Conservation (phyloP, 2,888 invertebrate genomes). For the Azorinus chamasolen region DNA sequence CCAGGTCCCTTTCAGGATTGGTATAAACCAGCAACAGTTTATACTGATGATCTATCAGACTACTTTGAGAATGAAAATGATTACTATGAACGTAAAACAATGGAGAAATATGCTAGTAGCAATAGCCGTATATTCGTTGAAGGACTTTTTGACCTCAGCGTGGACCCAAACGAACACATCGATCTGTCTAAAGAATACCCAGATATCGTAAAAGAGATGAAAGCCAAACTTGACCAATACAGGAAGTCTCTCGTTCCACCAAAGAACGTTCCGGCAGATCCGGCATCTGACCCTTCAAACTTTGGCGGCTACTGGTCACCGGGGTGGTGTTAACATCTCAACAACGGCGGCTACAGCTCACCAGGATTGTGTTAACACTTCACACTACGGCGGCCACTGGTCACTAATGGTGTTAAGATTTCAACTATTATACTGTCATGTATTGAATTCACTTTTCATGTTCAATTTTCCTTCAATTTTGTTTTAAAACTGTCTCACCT, state of each 20-base stretch:
- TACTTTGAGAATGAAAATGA: too few species aligned
- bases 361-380: too few species aligned
- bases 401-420: too few species aligned
- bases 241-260: slow-evolving; percentile 36
- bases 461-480: too few species aligned
- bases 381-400: too few species aligned
- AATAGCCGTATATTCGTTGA: slow-evolving; percentile 3
- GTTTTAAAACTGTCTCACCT: too few species aligned
- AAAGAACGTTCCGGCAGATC: slow-evolving; percentile 11
- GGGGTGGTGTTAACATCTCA: slow-evolving; percentile 60
- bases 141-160: slow-evolving; percentile 33
- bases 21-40: slow-evolving; percentile 64
- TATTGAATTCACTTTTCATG: too few species aligned
- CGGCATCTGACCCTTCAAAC: slow-evolving; percentile 44
- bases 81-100: too few species aligned
- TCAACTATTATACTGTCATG: too few species aligned
- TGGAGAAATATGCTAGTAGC: too few species aligned
- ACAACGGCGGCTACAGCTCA: too few species aligned
- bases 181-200: slow-evolving; percentile 46
- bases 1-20: slow-evolving; percentile 82
- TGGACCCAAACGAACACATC: slow-evolving; percentile 58
- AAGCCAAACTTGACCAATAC: slow-evolving; percentile 33
- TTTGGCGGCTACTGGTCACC: slow-evolving; percentile 63
- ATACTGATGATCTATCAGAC: too few species aligned
- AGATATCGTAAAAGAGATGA: slow-evolving; percentile 37